Evolutionary conservation across 2,113 vertebrate genomes (phyloP).

Genomic region (Muntiacus muntjak): DNA sequence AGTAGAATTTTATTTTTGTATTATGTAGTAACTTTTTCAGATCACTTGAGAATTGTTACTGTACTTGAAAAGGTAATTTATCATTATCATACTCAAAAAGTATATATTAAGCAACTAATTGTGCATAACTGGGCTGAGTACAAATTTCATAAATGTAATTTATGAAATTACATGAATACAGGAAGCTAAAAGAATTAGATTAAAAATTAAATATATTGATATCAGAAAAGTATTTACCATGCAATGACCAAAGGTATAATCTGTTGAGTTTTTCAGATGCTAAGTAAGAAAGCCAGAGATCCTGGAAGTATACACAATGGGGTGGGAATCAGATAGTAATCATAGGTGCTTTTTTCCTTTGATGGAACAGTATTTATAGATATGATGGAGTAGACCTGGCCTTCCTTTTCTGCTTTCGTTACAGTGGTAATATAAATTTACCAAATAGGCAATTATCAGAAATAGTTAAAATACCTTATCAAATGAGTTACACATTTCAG

Average conservation of each 20-base stretch:
- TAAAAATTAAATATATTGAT: background rate
- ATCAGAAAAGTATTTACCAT: background rate
- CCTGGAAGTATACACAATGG: background rate
- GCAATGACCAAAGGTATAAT: background rate
- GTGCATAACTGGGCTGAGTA: background rate
- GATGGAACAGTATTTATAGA: background rate
- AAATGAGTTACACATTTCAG: constrained; percentile 16
- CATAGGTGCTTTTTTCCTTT: background rate
- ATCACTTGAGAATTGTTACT: background rate
- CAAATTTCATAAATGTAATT: background rate
- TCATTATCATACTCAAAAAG: constrained; percentile 6
- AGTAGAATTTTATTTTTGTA: background rate
- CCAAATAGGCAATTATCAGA: background rate
- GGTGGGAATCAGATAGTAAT: background rate
- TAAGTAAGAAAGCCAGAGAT: background rate
- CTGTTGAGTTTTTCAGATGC: background rate
- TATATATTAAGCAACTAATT: constrained; percentile 17
- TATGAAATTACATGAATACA: background rate
- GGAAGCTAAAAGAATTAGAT: background rate
- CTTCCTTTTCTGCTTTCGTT: background rate
- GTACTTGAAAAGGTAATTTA: constrained; percentile 22
- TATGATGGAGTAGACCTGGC: background rate
- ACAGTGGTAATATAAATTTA: background rate
- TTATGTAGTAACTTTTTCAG: background rate
- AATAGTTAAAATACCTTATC: background rate